A percentile compares a stretch with the other conserved stretches of the same genome.
These are phyloP conservation scores for Drosophila colorata DNA, from an alignment of 2,888 invertebrate genomes.

Conservation along the genomic window DNA sequence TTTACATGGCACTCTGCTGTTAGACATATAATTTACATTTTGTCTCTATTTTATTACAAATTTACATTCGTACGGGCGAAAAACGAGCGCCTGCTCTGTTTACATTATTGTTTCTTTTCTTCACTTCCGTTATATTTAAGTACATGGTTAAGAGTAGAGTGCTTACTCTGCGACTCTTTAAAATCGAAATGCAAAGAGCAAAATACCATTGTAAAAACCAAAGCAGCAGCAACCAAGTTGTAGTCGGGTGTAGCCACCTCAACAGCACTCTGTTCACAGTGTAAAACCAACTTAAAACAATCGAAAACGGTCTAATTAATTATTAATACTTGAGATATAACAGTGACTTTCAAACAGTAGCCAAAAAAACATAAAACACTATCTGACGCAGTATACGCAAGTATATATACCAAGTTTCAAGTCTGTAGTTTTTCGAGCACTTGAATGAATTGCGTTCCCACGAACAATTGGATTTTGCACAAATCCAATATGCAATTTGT, in stretches of 20 bases:
- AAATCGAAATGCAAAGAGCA: slow-evolving; percentile 29
- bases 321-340: too few species aligned
- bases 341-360: too few species aligned
- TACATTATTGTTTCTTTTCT: slow-evolving; percentile 24
- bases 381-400: too few species aligned
- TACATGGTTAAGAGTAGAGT: slow-evolving; percentile 14
- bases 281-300: too few species aligned
- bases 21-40: slow-evolving; percentile 35
- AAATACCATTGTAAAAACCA: slow-evolving; percentile 3
- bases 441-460: too few species aligned
- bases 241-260: background rate
- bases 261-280: background rate
- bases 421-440: too few species aligned
- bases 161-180: slow-evolving; percentile 22
- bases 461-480: too few species aligned
- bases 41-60: slow-evolving; percentile 20
- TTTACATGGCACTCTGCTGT: slow-evolving; percentile 9
- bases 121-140: slow-evolving; percentile 30
- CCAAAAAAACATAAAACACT: too few species aligned
- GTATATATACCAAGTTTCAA: too few species aligned
- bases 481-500: too few species aligned
- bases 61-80: slow-evolving; percentile 17
- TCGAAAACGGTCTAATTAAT: too few species aligned
- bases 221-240: background rate
- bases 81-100: slow-evolving; percentile 30